These are phyloP conservation scores for Acleris literana DNA, from an alignment of 2,888 invertebrate genomes.

Conservation along the genomic window DNA sequence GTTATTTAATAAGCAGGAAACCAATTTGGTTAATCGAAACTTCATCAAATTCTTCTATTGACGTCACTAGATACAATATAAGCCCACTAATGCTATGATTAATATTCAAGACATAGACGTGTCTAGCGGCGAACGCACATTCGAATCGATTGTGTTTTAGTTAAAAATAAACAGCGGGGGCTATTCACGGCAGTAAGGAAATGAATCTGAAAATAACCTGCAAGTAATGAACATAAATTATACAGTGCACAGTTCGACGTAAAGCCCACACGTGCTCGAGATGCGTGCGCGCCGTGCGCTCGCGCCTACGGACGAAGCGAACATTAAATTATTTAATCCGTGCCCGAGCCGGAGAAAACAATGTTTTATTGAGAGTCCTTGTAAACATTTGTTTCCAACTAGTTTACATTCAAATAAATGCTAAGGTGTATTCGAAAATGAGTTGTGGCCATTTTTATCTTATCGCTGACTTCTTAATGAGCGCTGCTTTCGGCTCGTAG, in stretches of 20 bases:
- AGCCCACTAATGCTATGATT: conserved; percentile 1
- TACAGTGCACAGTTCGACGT: conserved; percentile 52
- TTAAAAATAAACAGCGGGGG: conserved; percentile 43
- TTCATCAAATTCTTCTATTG: too few relatives aligned
- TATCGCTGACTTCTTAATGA: too few relatives aligned
- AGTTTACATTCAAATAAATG: too few relatives aligned
- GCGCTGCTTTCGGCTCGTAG: too few relatives aligned
- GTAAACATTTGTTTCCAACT: too few relatives aligned
- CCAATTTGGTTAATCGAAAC: too few relatives aligned
- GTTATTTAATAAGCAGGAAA: too few relatives aligned
- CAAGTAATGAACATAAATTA: conserved; percentile 61
- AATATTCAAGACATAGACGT: conserved; percentile 14
- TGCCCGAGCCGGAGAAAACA: background rate
- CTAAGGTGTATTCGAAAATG: too few relatives aligned
- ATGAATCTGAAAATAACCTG: conserved; percentile 58
- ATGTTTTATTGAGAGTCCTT: too few relatives aligned
- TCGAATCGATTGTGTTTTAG: conserved; percentile 29
- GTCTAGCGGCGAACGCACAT: conserved; percentile 3
- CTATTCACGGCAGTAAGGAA: conserved; percentile 53
- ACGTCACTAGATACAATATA: too few relatives aligned
- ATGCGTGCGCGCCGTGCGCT: conserved; percentile 31
- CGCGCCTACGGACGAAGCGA: background rate
- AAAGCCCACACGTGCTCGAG: conserved; percentile 57
- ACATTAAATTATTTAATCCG: conserved; percentile 5
- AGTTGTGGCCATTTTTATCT: too few relatives aligned